Base-by-base conservation (phyloP, 1,140 invertebrate species). In the Zaprionus inermis region DNA sequence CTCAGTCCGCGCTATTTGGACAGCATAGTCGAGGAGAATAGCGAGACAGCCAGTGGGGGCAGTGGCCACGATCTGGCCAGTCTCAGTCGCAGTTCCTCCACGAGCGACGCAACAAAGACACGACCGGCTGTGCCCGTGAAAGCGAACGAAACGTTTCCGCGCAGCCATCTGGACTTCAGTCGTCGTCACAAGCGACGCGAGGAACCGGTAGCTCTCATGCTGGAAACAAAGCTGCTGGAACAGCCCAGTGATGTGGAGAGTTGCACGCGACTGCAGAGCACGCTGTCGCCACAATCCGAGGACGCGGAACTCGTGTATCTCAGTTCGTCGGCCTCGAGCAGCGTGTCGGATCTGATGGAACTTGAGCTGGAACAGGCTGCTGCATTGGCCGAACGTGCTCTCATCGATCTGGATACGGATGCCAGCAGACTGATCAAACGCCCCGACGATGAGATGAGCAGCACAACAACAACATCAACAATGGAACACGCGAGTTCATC, bases 1-100 rank as follows among this genome's bases (percentile, higher is more conserved):
- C 89, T 94, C 22, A 93, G 93, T 76, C 94, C 93, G 61, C 92
- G 94, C 73, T 94, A 93, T 69, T 85, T 95, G 71, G 94, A 94
- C 72, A 94, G 94, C 36, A 95, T 95, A 69, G 92, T 94, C 60
- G 95, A 95, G 77, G 95, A 95, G 90, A 93, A 93, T 10, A 94
- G 92, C 93, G 81, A 95, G 92, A 51, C 93, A 77, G 85, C 69
- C 5, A 89, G 90, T 72, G 91, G 81, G 78, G 67, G 24, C 56
- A 56, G 32, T 51, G 16, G 20, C 36, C 18, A 12, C 1, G 44
- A 20, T 11, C 30, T 34, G 0, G 22, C 56, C 12, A 63, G 44
- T 44, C 36, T 63, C 0, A 68, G 56, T 54, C 67, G 52, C 41
- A 76, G 51, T 34, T 72, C 56, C n/a, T 61, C 64, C 10, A 61